A percentile compares a stretch with the other conserved stretches of the same genome.
Evolutionary conservation across 2,113 vertebrate genomes (phyloP).

Genomic region (Chionomys nivalis): DNA sequence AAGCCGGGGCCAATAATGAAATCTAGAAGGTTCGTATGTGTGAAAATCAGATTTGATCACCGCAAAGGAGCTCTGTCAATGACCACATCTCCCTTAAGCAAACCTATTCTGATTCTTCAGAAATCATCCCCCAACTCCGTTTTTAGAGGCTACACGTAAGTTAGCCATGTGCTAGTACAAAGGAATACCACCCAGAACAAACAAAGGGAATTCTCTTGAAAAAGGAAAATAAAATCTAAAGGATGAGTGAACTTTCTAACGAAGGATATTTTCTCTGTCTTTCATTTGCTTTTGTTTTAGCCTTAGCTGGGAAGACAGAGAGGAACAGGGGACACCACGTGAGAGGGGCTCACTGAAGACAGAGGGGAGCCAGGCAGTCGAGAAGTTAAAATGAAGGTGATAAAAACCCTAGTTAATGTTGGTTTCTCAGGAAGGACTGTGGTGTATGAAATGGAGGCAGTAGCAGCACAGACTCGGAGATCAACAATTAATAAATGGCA

Average conservation of each 20-base stretch:
- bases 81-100: background rate
- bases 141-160: background rate
- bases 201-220: background rate
- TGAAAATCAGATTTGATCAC: background rate
- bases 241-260: background rate
- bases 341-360: background rate
- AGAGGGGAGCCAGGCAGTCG: background rate
- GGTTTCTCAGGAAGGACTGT: background rate
- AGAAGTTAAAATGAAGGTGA: background rate
- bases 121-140: background rate
- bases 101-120: background rate
- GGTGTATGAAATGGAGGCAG: too few species aligned
- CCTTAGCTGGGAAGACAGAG: too few species aligned
- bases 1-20: background rate
- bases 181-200: background rate
- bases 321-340: too few species aligned
- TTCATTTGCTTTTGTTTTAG: background rate
- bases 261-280: background rate
- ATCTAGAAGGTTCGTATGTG: background rate
- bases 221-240: background rate
- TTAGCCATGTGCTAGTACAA: accelerated
- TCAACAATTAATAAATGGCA: too few species aligned
- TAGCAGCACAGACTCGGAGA: too few species aligned
- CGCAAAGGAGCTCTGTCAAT: background rate
- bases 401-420: background rate